Evolutionary conservation across 2,888 invertebrate species (phyloP), one percentile per base, ranked within the genome.

Genomic region (Monoplex corrugatus): DNA sequence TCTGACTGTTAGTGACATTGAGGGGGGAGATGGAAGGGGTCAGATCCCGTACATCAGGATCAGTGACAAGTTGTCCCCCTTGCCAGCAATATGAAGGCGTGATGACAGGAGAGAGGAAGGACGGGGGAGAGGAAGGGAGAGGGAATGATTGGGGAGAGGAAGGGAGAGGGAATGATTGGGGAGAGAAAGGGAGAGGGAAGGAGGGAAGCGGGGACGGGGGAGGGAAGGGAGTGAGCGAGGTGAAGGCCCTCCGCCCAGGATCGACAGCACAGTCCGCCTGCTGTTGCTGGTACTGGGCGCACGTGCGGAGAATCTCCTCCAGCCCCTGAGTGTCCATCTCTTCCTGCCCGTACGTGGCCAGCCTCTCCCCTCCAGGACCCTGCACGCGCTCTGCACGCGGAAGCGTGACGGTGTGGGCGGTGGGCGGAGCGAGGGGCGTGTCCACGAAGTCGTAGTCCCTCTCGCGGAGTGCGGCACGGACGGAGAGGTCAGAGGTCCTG

Each of bases 231-330:
- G 23, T 5, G 78, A 23, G 19, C 23, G 10, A 5, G n/a, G n/a
- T n/a, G n/a, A n/a, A n/a, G n/a, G n/a, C n/a, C n/a, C n/a, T n/a
- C n/a, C n/a, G n/a, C n/a, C n/a, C n/a, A n/a, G n/a, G n/a, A n/a
- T n/a, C n/a, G n/a, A 10, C 19, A 6, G 78, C 43, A 28, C 40
- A 40, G 43, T 23, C 43, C 43, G 40, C 96, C 23, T 95, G 95
- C 92, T 96, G 97, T 88, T 96, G 97, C 96, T 98, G 98, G 95
- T 98, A 99, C 95, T 99, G 99, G 0, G 98, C 98, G 96, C 98
- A 99, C 97, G 98, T 98, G 93, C 97, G 98, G 1, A 99, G 96
- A 94, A 99, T 99, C 96, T 99, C 98, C 94, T 99, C 99, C n/a
- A 99, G 96, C 32, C 96, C 91, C 86, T 95, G 94, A 86, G 95